Evolutionary conservation across 2,888 invertebrate genomes (phyloP), one percentile per base, ranked within the genome.

Genomic region (Hylaea fasciaria): DNA sequence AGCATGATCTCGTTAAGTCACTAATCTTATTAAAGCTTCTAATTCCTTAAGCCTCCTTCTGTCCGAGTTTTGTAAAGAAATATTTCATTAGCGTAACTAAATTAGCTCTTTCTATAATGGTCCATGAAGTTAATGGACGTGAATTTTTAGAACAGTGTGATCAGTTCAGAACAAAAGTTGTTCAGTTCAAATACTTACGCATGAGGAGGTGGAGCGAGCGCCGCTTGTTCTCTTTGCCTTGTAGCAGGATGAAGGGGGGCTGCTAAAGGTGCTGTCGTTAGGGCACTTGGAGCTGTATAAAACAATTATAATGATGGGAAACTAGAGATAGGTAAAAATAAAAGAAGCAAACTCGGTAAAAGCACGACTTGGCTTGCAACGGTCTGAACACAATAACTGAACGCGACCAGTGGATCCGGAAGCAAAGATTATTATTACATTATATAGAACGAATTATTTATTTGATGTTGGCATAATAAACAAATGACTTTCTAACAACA

Each of bases 201-300:
- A 62, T 92, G 91, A 47, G 87, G 88, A 1, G 92, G 92, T 1
- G 92, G 92, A 7, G 93, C 91, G 47, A 92, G 78, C 0, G 89
- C 91, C 2, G 91, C 89, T 28, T 86, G 83, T 62, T 91, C 91
- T 66, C 88, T 73, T 71, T 88, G 85, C 60, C 90, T 77, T 17
- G 90, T 91, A 10, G 88, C 93, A 28, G 87, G 92, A 60, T 90
- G 92, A 4, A 89, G 81, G 35, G 89, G 89, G 13, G 89, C 91
- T 55, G 88, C 91, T 35, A 86, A 72, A 0, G 91, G 89, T 12
- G 89, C 89, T 5, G 88, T 82, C n/a, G 89, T 87, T 12, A 86
- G 76, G 44, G 85, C 85, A 74, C 86, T 87, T 32, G 85, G 77
- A 61, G 89, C 91, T 91, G 13, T 5, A 68, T 64, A 29, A 62